Base-by-base conservation (phyloP, 2,888 invertebrate species). In the Drosophila sordidapex region DNA sequence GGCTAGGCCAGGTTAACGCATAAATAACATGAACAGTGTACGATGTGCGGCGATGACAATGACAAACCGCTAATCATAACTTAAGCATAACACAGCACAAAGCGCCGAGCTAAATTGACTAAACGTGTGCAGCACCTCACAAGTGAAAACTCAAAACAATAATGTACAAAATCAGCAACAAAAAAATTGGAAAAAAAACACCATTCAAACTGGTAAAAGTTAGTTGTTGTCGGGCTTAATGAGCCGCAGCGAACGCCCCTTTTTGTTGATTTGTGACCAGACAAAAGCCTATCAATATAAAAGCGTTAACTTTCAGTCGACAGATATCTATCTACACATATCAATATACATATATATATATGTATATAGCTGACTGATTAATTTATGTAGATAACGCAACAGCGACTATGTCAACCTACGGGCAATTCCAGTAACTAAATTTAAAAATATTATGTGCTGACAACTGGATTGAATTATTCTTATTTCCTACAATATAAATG, bases 61-160 rank as follows among this genome's bases (percentile, higher is more conserved):
- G 84, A 87, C 82, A 78, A 60, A 82, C 85, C 83, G 80, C 86
- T 86, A 86, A 86, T 82, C 88, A 85, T 88, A 85, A 76, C 71
- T 88, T 88, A 83, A 86, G 74, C 82, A 75, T 82, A 74, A 72
- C 87, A 40, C 5, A 82, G 76, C 53, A 83, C 79, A 58, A 59
- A 52, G 35, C 57, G 53, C 36, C 68, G 21, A 68, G 61, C 36
- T 57, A 71, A 77, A 82, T 81, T 57, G 70, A 56, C 72, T 70
- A 86, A 87, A 88, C 84, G 86, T 85, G 83, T 71, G 56, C 38
- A 38, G 86, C 82, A 76, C 74, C 79, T 52, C 54, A 74, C 76
- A 79, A 85, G 83, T 80, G 57, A 57, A 57, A 87, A 83, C 81
- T 71, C 86, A 77, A 85, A 83, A 80, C 75, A 80, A 85, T 78